Evolutionary conservation across 2,113 vertebrate genomes (phyloP).

Genomic region (Bos indicus): DNA sequence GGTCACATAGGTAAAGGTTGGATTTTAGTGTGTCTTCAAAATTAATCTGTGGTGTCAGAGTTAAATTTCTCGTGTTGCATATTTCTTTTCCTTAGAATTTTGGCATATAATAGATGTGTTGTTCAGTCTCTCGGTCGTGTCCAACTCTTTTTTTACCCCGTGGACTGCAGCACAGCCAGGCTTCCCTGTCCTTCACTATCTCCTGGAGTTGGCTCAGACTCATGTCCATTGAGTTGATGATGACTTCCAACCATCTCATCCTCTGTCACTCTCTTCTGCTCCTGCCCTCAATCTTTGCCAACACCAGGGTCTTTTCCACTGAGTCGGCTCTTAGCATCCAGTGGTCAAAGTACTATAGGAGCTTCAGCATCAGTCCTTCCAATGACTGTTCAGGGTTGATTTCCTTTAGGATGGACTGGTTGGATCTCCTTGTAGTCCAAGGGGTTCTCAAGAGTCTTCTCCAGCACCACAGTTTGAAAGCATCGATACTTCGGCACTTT

Average conservation of each 20-base stretch:
- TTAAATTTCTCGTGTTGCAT: background rate
- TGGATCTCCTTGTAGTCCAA: background rate
- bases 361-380: background rate
- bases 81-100: background rate
- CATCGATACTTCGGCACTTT: background rate
- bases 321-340: background rate
- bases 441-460: background rate
- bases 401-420: background rate
- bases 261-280: background rate
- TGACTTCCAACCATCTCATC: background rate
- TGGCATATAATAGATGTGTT: background rate
- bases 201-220: background rate
- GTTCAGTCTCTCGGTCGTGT: background rate
- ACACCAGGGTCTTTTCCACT: background rate
- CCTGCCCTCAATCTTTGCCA: background rate
- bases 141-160: background rate
- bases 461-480: background rate
- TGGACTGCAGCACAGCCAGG: background rate
- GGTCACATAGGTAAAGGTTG: background rate
- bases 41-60: background rate
- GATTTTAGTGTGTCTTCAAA: constrained; percentile 1
- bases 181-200: background rate
- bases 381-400: background rate
- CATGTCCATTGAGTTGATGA: background rate
- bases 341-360: background rate